phyloP scores from a whole-genome alignment of 1,140 invertebrate genomes.

The Heliconius congener region DNA sequence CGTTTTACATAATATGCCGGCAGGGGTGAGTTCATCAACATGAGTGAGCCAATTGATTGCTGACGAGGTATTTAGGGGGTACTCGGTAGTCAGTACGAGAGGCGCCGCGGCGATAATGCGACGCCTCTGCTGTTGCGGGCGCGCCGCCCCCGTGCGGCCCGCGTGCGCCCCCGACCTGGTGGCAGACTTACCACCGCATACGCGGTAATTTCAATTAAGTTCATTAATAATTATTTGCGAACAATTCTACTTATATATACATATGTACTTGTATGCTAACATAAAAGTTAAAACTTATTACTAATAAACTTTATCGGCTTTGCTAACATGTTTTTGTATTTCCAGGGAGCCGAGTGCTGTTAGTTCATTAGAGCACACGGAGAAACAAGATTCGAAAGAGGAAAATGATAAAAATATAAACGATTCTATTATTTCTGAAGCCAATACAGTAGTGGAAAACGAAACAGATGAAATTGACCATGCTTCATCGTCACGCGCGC shows the following conservation, averaged over 20 bases:
- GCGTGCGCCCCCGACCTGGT: slow-evolving; percentile 66
- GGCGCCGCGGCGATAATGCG: slow-evolving; percentile 75
- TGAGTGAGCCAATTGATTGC: slow-evolving; percentile 57
- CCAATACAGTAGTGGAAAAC: slow-evolving; percentile 15
- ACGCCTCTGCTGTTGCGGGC: slow-evolving; percentile 69
- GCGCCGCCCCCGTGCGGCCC: slow-evolving; percentile 49
- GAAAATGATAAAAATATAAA: slow-evolving; percentile 25
- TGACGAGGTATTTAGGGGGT: slow-evolving; percentile 44
- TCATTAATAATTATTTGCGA: slow-evolving; percentile 6
- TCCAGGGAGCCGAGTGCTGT: slow-evolving; percentile 66
- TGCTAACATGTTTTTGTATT: slow-evolving; percentile 40
- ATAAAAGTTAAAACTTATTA: background rate
- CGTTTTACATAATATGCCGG: slow-evolving; percentile 59
- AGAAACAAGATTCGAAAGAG: slow-evolving; percentile 30
- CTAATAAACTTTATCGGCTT: background rate
- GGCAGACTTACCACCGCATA: slow-evolving; percentile 65
- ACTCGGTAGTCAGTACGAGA: slow-evolving; percentile 59
- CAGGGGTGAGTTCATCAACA: slow-evolving; percentile 68
- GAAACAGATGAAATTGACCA: slow-evolving; percentile 29
- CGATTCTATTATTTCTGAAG: slow-evolving; percentile 11
- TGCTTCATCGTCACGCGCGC: slow-evolving; percentile 49
- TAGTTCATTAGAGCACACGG: slow-evolving; percentile 34
- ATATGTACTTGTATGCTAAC: slow-evolving; percentile 8
- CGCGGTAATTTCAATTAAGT: slow-evolving; percentile 56
- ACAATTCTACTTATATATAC: background rate